phyloP scores from a whole-genome alignment of 1,140 invertebrate genomes.

The Aphelinus certus region DNA sequence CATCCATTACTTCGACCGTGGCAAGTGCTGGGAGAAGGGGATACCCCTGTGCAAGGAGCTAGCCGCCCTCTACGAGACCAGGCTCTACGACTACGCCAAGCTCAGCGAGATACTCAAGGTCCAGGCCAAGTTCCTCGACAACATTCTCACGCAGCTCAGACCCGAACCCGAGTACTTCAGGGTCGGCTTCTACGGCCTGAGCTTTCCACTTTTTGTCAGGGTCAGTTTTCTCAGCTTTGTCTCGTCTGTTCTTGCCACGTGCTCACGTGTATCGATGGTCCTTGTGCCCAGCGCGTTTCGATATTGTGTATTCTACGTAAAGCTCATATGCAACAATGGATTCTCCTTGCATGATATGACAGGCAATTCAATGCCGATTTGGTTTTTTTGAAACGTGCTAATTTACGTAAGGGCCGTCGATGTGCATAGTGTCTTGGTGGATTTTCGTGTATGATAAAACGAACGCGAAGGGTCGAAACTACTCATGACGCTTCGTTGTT shows the following conservation, averaged over 20 bases:
- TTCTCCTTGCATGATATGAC: no score
- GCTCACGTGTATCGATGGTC: no score
- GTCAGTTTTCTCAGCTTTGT: no score
- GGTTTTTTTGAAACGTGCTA: not conserved
- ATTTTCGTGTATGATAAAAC: not conserved
- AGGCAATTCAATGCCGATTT: no score
- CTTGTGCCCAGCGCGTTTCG: no score
- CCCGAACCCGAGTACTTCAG: conserved; percentile 96
- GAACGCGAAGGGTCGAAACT: no score
- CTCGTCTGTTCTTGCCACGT: no score
- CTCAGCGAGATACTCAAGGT: conserved; percentile 84
- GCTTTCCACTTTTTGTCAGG: conserved; percentile 92
- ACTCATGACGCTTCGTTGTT: no score
- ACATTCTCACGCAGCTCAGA: conserved; percentile 86
- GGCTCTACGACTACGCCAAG: conserved; percentile 90
- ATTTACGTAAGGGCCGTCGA: not conserved
- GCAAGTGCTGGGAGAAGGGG: conserved; percentile 97
- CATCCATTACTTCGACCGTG: conserved; percentile 92
- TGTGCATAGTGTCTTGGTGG: conserved; percentile 8
- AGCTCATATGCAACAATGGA: no score
- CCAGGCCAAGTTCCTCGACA: conserved; percentile 90
- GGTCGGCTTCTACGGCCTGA: conserved; percentile 94
- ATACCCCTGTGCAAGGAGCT: conserved; percentile 93
- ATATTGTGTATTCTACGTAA: no score
- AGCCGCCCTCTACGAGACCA: conserved; percentile 86